A percentile compares a stretch with the other conserved stretches of the same genome.
These are phyloP conservation scores for Sycophila texana DNA, from an alignment of 2,888 invertebrate species.

Conservation along the genomic window DNA sequence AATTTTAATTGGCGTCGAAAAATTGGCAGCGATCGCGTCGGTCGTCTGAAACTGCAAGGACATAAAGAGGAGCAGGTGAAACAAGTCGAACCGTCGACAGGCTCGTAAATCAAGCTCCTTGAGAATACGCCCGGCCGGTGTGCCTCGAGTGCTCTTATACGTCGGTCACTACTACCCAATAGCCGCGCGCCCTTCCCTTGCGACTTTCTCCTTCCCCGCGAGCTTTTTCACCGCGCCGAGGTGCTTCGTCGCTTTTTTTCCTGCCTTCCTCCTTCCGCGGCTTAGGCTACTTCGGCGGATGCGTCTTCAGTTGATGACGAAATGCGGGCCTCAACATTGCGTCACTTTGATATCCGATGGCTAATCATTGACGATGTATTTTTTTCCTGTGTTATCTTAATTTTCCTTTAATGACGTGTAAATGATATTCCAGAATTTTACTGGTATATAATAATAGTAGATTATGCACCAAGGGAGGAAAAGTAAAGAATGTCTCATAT, in stretches of 20 bases:
- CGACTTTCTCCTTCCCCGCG: slow-evolving; percentile 39
- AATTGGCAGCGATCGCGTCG: slow-evolving; percentile 19
- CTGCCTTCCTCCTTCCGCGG: background rate
- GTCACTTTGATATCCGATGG: too few species aligned
- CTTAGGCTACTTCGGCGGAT: background rate
- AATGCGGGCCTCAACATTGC: too few species aligned
- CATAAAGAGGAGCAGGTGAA: background rate
- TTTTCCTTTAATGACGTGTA: too few species aligned
- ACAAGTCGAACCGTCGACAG: too few species aligned
- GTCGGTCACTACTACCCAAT: slow-evolving; percentile 3
- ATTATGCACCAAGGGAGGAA: too few species aligned
- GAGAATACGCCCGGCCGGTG: background rate
- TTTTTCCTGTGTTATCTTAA: too few species aligned
- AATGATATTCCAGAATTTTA: too few species aligned
- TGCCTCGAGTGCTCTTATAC: slow-evolving; percentile 42
- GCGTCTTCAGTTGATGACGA: too few species aligned
- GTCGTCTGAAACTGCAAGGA: slow-evolving; percentile 16
- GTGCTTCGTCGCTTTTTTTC: background rate
- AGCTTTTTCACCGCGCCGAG: background rate
- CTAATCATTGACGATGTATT: too few species aligned
- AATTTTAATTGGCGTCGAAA: slow-evolving; percentile 16
- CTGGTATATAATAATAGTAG: too few species aligned
- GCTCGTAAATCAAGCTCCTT: slow-evolving; percentile 39
- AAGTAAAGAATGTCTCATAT: too few species aligned
- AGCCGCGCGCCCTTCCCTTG: slow-evolving; percentile 33